These are phyloP conservation scores for Orchesella flavescens DNA, from an alignment of 2,888 invertebrate genomes.

Conservation along the genomic window DNA sequence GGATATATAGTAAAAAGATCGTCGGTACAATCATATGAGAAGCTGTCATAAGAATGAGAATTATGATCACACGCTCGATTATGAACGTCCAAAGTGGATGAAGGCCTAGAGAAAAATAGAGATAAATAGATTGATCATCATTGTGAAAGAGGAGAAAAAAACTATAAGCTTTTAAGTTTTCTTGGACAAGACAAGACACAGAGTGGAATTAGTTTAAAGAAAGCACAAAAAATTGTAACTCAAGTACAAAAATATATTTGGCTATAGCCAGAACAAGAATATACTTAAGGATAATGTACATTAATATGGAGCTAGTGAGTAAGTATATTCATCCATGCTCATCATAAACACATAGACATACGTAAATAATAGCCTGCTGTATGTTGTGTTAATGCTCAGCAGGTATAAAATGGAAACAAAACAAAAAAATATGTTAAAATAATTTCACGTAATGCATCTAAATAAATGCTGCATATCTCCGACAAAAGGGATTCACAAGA, in stretches of 20 bases:
- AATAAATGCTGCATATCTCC: slow-evolving; percentile 50
- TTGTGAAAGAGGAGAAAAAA: slow-evolving; percentile 26
- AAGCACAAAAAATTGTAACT: neutral
- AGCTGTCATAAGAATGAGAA: slow-evolving; percentile 68
- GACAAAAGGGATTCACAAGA: slow-evolving; percentile 47
- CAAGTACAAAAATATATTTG: neutral
- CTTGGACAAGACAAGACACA: slow-evolving; percentile 33
- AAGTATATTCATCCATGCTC: too few relatives aligned
- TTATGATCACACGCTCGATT: slow-evolving; percentile 69
- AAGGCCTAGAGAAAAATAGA: slow-evolving; percentile 61
- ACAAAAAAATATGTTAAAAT: slow-evolving; percentile 63
- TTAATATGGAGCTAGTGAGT: too few relatives aligned
- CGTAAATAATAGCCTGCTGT: neutral
- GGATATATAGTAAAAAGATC: slow-evolving; percentile 52
- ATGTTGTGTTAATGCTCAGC: slow-evolving; percentile 53
- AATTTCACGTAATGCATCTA: slow-evolving; percentile 62
- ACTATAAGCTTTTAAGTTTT: slow-evolving; percentile 22
- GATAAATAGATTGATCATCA: slow-evolving; percentile 66
- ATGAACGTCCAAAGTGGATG: slow-evolving; percentile 67
- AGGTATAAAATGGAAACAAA: slow-evolving; percentile 62
- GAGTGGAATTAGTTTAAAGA: slow-evolving; percentile 23
- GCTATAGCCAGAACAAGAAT: neutral
- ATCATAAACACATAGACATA: slow-evolving; percentile 12
- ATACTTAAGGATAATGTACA: slow-evolving; percentile 13
- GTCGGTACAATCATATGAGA: slow-evolving; percentile 62